These are phyloP conservation scores for Glandiceps talaboti DNA, from an alignment of 53 echinoderm and acorn worm genomes.

Conservation along the genomic window DNA sequence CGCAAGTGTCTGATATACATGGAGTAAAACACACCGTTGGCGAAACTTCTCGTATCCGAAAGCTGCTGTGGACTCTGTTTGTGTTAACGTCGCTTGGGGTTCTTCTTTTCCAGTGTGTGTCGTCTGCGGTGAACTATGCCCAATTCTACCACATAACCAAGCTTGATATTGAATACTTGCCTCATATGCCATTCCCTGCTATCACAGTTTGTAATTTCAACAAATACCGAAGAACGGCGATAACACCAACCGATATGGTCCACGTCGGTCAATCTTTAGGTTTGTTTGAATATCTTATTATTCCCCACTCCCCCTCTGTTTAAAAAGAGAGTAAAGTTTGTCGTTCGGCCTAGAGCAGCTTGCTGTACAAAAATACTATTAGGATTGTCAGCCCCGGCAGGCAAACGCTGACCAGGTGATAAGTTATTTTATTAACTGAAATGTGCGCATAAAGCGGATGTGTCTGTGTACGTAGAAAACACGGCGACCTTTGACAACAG, in stretches of 20 bases:
- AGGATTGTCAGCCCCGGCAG: too few species aligned
- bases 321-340: too few species aligned
- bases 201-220: constrained; percentile 58
- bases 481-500: too few species aligned
- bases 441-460: too few species aligned
- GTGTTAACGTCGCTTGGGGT: constrained; percentile 14
- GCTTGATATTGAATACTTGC: constrained; percentile 30
- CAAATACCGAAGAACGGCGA: constrained; percentile 38
- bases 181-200: constrained; percentile 31
- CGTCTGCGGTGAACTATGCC: constrained; percentile 14
- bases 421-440: too few species aligned
- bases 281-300: constrained; percentile 23
- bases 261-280: constrained; percentile 44
- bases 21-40: constrained; percentile 51
- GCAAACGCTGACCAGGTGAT: too few species aligned
- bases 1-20: constrained; percentile 26
- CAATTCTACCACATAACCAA: constrained; percentile 29
- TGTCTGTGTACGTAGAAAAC: too few species aligned
- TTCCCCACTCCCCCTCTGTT: too few species aligned
- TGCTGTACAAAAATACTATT: too few species aligned
- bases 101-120: constrained; percentile 8
- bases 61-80: constrained; percentile 29
- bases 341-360: too few species aligned
- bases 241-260: constrained; percentile 31
- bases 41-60: constrained; percentile 19